Base-by-base conservation (phyloP, 2,888 invertebrate species). In the Mythimna albipuncta region DNA sequence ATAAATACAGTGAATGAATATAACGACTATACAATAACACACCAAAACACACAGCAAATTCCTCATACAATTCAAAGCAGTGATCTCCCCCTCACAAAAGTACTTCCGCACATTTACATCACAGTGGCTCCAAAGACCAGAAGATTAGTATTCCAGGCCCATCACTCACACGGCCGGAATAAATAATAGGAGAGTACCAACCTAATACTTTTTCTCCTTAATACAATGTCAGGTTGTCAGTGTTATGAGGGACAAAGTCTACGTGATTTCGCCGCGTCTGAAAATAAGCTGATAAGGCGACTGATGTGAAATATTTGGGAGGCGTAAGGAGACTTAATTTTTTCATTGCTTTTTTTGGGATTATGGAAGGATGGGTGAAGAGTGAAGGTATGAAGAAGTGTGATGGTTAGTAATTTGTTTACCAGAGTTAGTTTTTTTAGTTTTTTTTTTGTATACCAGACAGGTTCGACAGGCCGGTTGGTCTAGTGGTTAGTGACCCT, bases 141-240 rank as follows among this genome's bases (percentile, higher is more conserved):
- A 69, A 77, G 61, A 77, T 87, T 87, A 87, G 77, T 87, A 87
- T 87, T 82, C 85, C 41, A 63, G 66, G 0, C 10, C 44, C 84
- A 85, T 81, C 68, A 81, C 64, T 82, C 76, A 67, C 71, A 75
- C 72, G 66, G 79, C 57, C 26, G 54, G 75, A 79, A 83, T 80
- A 85, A 85, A 83, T 81, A 83, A 78, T 72, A 75, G 52, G 64
- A 70, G 75, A 65, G 72, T 74, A 66, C 47, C 47, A 47, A 47
- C 77, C 80, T 81, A 81, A 85, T 84, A 84, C 84, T 77, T 84
- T 81, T 64, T 72, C 75, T 72, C 82, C 70, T 71, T 85, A 87
- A 84, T 85, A 83, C 81, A 84, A 84, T 77, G 87, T 85, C 83
- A 70, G 67, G 58, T 21, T 79, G 83, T 77, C 87, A 81, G 55